Evolutionary conservation across 1,140 invertebrate genomes (phyloP).

Genomic region (Melipona quadrifasciata): DNA sequence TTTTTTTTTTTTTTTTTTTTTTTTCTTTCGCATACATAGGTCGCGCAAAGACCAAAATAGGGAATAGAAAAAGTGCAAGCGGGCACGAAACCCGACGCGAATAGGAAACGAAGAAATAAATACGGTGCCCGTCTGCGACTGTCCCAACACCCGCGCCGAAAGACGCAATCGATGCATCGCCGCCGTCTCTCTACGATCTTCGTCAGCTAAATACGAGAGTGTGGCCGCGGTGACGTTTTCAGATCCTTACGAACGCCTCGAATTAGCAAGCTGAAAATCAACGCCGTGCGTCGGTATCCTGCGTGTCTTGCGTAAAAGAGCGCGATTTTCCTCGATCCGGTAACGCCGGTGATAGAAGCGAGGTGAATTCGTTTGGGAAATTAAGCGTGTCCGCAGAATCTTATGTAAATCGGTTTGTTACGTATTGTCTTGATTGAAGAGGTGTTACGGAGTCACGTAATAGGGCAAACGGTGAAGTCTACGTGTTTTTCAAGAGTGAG

Average conservation of each 20-base stretch:
- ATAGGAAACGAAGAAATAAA: constrained; percentile 35
- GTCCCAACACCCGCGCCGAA: constrained; percentile 22
- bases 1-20: too few relatives aligned
- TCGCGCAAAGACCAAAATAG: not conserved
- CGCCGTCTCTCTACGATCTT: constrained; percentile 4
- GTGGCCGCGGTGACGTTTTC: not conserved
- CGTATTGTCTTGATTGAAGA: not conserved
- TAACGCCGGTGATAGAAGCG: not conserved
- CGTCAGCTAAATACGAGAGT: constrained; percentile 47
- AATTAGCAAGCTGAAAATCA: constrained; percentile 45
- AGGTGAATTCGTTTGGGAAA: not conserved
- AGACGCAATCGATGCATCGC: constrained; percentile 41
- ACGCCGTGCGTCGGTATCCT: not conserved
- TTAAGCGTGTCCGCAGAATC: not conserved
- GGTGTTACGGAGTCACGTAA: not conserved
- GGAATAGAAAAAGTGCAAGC: constrained; percentile 11
- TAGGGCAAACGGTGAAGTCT: not conserved
- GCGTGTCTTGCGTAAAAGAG: not conserved
- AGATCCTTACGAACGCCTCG: constrained; percentile 16
- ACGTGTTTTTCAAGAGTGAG: too few relatives aligned
- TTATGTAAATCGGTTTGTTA: not conserved
- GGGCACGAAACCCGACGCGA: constrained; percentile 28
- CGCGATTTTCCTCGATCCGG: not conserved
- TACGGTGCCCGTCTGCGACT: not conserved
- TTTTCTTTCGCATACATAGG: too few relatives aligned